phyloP scores from a whole-genome alignment of 2,888 invertebrate genomes.

The Agrotis clavis region DNA sequence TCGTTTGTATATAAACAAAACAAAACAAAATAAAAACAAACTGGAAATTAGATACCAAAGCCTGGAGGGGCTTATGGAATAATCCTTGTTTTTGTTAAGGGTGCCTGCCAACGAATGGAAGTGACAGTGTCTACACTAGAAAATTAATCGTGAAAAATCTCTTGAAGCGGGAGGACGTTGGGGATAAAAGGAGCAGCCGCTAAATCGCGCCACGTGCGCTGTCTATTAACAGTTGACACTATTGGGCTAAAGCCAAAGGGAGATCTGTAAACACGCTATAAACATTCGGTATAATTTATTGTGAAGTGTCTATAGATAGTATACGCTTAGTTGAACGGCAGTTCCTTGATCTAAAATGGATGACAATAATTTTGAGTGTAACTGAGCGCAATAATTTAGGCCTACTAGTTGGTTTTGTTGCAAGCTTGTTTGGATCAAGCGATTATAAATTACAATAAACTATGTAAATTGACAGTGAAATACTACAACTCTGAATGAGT shows the following conservation, averaged over 20 bases:
- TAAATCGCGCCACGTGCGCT: constrained; percentile 88
- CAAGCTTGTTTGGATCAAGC: constrained; percentile 19
- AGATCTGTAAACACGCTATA: constrained; percentile 68
- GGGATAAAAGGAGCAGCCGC: constrained; percentile 77
- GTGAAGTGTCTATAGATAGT: constrained; percentile 63
- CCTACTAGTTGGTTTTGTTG: constrained; percentile 35
- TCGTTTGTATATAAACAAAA: constrained; percentile 71
- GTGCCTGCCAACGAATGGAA: constrained; percentile 88
- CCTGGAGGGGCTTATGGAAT: constrained; percentile 83
- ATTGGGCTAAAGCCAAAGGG: constrained; percentile 84
- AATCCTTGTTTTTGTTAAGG: constrained; percentile 90
- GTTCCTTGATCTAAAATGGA: constrained; percentile 61
- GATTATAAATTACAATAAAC: constrained; percentile 37
- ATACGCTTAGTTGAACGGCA: constrained; percentile 57
- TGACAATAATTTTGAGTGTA: constrained; percentile 40
- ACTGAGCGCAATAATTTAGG: constrained; percentile 40
- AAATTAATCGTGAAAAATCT: constrained; percentile 90
- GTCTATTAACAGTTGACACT: constrained; percentile 89
- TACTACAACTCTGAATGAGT: background rate
- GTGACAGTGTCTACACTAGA: constrained; percentile 86
- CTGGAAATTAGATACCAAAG: constrained; percentile 85
- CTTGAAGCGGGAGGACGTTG: constrained; percentile 75
- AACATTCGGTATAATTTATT: constrained; percentile 70
- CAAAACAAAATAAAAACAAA: constrained; percentile 80
- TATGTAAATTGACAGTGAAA: constrained; percentile 31